Conservation (phyloP, 2,113 vertebrate genomes). For the Picathartes gymnocephalus region DNA sequence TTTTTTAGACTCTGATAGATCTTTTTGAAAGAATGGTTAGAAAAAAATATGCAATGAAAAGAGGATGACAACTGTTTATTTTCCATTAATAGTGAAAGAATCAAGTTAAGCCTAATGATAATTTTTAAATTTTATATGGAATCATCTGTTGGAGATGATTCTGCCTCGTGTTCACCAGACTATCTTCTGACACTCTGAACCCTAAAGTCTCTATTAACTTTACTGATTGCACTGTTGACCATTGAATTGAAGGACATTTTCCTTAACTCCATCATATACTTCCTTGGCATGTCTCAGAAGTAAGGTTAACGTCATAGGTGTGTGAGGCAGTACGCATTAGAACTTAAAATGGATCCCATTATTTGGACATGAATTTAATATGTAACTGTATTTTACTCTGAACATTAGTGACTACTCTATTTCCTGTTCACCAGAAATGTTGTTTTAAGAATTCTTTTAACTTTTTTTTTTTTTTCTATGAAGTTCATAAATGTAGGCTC, state of each 20-base stretch:
- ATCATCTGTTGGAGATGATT: neutral
- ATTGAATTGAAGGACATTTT: neutral
- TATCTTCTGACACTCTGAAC: neutral
- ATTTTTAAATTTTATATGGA: neutral
- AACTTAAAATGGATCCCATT: neutral
- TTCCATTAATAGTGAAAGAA: neutral
- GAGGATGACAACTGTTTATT: neutral
- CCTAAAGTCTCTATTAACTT: neutral
- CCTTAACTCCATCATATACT: neutral
- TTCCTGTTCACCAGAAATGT: neutral
- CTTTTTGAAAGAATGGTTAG: neutral
- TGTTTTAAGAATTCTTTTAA: neutral
- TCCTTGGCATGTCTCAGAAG: neutral
- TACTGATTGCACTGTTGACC: neutral
- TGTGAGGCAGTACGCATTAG: neutral
- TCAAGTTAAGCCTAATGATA: neutral
- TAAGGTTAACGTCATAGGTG: neutral
- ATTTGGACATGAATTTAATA: neutral
- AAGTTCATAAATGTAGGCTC: neutral
- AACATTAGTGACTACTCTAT: neutral
- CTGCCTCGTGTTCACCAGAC: neutral
- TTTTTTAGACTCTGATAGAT: neutral
- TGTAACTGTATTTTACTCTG: neutral
- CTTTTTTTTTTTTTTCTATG: neutral
- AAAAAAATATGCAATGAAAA: neutral